Evolutionary conservation across 1,140 invertebrate species (phyloP), one percentile per base, ranked within the genome.

Genomic region (Drosophila triauraria): DNA sequence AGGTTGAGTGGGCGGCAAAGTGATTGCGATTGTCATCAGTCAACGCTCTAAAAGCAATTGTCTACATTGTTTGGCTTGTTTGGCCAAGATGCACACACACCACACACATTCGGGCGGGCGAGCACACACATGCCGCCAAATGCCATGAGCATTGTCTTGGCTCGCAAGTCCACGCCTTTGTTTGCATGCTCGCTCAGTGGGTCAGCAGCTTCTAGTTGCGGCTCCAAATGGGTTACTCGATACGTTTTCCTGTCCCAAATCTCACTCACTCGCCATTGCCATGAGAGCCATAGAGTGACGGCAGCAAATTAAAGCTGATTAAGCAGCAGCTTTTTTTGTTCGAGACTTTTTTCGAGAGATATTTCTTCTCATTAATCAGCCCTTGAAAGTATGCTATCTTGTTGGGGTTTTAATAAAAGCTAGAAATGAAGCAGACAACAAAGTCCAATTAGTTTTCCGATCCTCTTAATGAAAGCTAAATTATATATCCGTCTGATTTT

Each of bases 31-130:
- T 90, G 85, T 90, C 85, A 90, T 90, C 85, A 90, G 85, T 90
- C 85, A 90, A 90, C 85, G 86, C 78, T 91, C 86, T 91, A 85
- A 90, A 90, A 90, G 85, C 85, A 90, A 90, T 90, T 90, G 85
- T 90, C 85, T 90, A 90, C 85, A 90, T 91, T 91, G 85, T 90
- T 88, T 82, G 86, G 81, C 67, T 85, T 88, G 85, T 88, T 88
- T 88, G 85, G 70, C 78, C 79, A 90, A 88, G 84, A 90, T 90
- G 84, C 85, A 84, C 80, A 80, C 71, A 71, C 59, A 64, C 59
- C 60, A 65, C 42, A 54, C 48, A 63, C 43, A 56, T 10, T 32
- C 51, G 30, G 8, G 30, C 40, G 59, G 40, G 32, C 65, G 56
- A 43, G 58, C 47, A 56, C 54, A 48, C 25, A 63, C 56, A 64